A percentile compares a stretch with the other conserved stretches of the same genome.
Conservation (phyloP, 92 coral and sea anemone species). For the Pocillopora grandis region DNA sequence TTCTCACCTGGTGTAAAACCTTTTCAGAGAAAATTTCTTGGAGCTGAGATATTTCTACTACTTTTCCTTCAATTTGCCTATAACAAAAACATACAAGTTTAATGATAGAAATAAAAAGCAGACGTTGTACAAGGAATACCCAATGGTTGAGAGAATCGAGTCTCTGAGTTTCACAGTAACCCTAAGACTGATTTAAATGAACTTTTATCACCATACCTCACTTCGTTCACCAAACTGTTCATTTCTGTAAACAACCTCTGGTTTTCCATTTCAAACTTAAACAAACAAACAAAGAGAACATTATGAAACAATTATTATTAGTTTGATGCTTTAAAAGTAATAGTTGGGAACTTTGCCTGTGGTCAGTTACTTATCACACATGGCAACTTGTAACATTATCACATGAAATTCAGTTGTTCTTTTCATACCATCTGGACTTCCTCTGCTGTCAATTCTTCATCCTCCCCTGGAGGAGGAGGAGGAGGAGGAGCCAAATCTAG, state of each 20-base stretch:
- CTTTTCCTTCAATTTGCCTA: slow-evolving; percentile 97
- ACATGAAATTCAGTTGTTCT: background rate
- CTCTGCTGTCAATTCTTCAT: slow-evolving; percentile 78
- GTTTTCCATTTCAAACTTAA: slow-evolving; percentile 96
- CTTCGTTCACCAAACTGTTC: slow-evolving; percentile 99
- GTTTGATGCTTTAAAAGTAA: too few species aligned
- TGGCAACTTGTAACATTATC: background rate
- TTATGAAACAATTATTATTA: background rate
- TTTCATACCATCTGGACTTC: slow-evolving; percentile 86
- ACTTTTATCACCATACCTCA: slow-evolving; percentile 58
- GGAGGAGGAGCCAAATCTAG: slow-evolving; percentile 43
- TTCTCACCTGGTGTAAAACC: slow-evolving; percentile 89
- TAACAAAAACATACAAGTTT: background rate
- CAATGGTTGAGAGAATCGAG: background rate
- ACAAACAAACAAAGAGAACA: background rate
- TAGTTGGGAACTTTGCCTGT: too few species aligned
- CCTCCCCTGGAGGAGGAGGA: slow-evolving; percentile 26
- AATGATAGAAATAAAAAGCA: background rate
- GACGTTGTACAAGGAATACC: background rate
- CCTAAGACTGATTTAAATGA: too few species aligned
- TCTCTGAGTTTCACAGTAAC: background rate
- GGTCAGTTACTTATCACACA: background rate
- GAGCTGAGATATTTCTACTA: slow-evolving; percentile 92
- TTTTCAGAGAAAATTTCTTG: slow-evolving; percentile 98
- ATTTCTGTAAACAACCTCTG: slow-evolving; percentile 91